These are phyloP conservation scores for Lophius americanus DNA, from an alignment of 2,797 vertebrate species.

Conservation along the genomic window DNA sequence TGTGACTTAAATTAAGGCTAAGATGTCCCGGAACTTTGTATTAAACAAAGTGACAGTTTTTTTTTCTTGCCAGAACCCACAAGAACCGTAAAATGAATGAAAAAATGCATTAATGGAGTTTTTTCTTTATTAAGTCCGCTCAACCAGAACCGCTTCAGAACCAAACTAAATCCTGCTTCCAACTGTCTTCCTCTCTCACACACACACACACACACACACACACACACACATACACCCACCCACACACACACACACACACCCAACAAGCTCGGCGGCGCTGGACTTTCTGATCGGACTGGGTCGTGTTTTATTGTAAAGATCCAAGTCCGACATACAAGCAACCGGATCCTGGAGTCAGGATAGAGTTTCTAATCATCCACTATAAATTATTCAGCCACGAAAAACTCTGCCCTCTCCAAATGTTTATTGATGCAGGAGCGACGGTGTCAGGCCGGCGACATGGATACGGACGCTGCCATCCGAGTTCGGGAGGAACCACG, in stretches of 20 bases:
- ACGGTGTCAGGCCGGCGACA: slow-evolving; percentile 81
- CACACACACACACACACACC: slow-evolving; percentile 23
- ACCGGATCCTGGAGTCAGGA: slow-evolving; percentile 80
- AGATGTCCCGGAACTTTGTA: slow-evolving; percentile 16
- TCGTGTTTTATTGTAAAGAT: slow-evolving; percentile 84
- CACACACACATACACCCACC: slow-evolving; percentile 26
- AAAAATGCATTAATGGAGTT: slow-evolving; percentile 26
- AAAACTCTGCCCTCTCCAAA: slow-evolving; percentile 87
- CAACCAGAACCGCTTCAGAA: slow-evolving; percentile 31
- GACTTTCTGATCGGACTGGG: slow-evolving; percentile 75
- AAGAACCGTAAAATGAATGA: slow-evolving; percentile 11
- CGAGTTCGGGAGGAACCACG: slow-evolving; percentile 75
- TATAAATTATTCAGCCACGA: slow-evolving; percentile 91
- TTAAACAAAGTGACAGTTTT: slow-evolving; percentile 9
- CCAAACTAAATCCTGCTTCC: slow-evolving; percentile 20
- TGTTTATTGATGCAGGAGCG: slow-evolving; percentile 90
- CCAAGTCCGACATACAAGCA: slow-evolving; percentile 83
- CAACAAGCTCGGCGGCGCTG: slow-evolving; percentile 39
- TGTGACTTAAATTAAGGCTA: slow-evolving; percentile 27
- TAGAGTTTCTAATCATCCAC: slow-evolving; percentile 88
- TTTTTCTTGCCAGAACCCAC: slow-evolving; percentile 5
- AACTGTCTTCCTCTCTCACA: slow-evolving; percentile 14
- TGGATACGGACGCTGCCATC: slow-evolving; percentile 82
- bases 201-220: neutral
- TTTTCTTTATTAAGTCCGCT: slow-evolving; percentile 25